phyloP scores from a whole-genome alignment of 2,797 vertebrate genomes.

The Dermochelys coriacea region DNA sequence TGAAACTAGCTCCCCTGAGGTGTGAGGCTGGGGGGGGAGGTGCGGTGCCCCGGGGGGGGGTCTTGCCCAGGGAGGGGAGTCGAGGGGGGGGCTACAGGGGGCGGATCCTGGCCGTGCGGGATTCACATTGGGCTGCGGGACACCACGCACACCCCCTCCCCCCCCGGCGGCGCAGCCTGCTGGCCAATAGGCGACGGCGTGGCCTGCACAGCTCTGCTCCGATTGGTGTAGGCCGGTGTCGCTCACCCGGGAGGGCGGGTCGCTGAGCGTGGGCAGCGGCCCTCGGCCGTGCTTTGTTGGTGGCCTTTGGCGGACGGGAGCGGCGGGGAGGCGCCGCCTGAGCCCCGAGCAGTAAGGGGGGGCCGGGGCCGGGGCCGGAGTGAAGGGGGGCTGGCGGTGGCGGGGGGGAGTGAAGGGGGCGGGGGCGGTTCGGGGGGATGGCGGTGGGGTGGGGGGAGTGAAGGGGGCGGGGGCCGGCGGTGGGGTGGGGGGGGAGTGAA shows the following conservation, averaged over 20 bases:
- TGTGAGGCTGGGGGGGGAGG: too few species aligned
- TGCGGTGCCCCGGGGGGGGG: too few species aligned
- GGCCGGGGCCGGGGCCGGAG: too few species aligned
- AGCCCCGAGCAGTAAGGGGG: neutral
- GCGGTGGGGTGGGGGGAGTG: too few species aligned
- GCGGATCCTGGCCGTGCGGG: too few species aligned
- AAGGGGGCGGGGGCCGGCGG: neutral
- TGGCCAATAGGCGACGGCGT: neutral
- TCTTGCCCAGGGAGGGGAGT: too few species aligned
- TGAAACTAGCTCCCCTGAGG: too few species aligned
- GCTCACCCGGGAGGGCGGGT: neutral
- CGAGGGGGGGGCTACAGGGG: too few species aligned
- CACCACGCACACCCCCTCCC: too few species aligned
- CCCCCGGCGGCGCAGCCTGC: rapidly evolving
- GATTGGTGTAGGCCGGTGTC: neutral
- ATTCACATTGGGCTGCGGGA: too few species aligned
- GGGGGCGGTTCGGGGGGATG: rapidly evolving
- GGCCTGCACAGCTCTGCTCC: rapidly evolving
- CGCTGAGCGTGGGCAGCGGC: rapidly evolving
- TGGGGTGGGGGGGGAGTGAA: too few species aligned
- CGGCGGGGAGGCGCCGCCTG: neutral
- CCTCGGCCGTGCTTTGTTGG: rapidly evolving
- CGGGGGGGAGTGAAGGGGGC: neutral
- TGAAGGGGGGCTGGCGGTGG: too few species aligned
- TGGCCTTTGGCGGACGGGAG: neutral